Evolutionary conservation across 1,140 invertebrate species (phyloP).

Genomic region (Aporrectodea caliginosa): DNA sequence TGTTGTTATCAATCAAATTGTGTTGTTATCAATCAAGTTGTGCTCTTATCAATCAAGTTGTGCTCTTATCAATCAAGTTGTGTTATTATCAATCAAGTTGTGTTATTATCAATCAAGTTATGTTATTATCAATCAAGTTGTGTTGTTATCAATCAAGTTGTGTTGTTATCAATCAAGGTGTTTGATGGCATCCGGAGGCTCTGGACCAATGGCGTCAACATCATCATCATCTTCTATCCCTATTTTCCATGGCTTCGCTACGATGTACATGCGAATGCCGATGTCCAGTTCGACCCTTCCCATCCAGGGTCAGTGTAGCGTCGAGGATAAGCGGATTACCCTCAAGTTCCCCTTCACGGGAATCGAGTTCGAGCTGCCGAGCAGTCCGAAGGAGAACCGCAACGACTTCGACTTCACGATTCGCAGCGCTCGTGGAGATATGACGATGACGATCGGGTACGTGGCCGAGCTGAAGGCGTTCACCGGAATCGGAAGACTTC

Average conservation of each 20-base stretch:
- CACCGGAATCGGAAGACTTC: slow-evolving; percentile 23
- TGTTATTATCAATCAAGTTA: too few species aligned
- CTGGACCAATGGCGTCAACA: not conserved
- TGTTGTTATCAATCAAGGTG: not conserved
- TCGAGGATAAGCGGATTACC: slow-evolving; percentile 24
- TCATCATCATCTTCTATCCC: not conserved
- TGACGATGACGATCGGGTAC: slow-evolving; percentile 35
- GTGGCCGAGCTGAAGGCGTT: slow-evolving; percentile 27
- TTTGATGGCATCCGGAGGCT: not conserved
- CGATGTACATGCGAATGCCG: slow-evolving; percentile 33
- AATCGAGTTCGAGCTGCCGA: slow-evolving; percentile 30
- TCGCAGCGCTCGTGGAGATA: slow-evolving; percentile 29
- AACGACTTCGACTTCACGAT: slow-evolving; percentile 36
- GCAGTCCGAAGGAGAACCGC: slow-evolving; percentile 9
- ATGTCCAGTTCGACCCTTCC: slow-evolving; percentile 27
- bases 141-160: too few species aligned
- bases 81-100: too few species aligned
- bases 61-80: not conserved
- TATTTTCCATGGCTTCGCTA: slow-evolving; percentile 22
- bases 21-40: too few species aligned
- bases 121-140: too few species aligned
- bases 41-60: not conserved
- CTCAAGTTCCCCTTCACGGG: slow-evolving; percentile 31
- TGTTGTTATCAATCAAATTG: too few species aligned
- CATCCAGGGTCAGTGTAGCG: slow-evolving; percentile 21